These are phyloP conservation scores for Mastigias papua DNA, from an alignment of 30 jellyfish, hydroid and myxozoan species.

Conservation along the genomic window DNA sequence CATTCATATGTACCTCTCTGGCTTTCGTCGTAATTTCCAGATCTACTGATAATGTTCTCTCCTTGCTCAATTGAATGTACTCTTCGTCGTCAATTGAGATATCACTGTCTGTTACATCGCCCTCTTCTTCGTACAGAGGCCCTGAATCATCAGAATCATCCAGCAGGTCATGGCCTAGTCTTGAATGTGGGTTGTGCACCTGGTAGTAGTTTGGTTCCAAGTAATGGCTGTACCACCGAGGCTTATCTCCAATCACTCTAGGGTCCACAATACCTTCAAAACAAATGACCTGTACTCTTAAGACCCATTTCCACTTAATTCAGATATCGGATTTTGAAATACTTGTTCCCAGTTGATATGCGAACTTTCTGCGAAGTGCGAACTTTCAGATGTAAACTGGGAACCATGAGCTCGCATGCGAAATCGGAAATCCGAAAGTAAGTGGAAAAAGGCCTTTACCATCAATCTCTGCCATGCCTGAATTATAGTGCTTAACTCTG, in stretches of 20 bases:
- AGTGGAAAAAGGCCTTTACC: no score
- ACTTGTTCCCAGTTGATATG: no score
- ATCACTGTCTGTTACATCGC: constrained; percentile 57
- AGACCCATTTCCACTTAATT: no score
- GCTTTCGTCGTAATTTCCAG: constrained; percentile 31
- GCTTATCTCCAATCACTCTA: constrained; percentile 89
- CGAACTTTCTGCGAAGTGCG: no score
- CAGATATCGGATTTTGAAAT: no score
- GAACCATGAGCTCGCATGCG: no score
- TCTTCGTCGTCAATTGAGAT: constrained; percentile 59
- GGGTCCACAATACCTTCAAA: constrained; percentile 84
- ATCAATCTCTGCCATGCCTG: no score
- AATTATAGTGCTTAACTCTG: no score
- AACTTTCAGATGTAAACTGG: no score
- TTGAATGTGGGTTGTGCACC: constrained; percentile 93
- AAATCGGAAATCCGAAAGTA: no score
- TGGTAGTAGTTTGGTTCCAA: constrained; percentile 88
- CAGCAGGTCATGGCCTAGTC: constrained; percentile 79
- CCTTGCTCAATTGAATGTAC: constrained; percentile 26
- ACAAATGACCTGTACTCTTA: no score
- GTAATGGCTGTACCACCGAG: constrained; percentile 95
- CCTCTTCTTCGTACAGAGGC: constrained; percentile 77
- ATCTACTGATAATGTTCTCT: constrained; percentile 12
- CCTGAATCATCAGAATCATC: constrained; percentile 94
- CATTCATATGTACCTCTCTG: constrained; percentile 14